Evolutionary conservation across 1,140 invertebrate genomes (phyloP), one percentile per base, ranked within the genome.

Genomic region (Akabosia matsudoensis): DNA sequence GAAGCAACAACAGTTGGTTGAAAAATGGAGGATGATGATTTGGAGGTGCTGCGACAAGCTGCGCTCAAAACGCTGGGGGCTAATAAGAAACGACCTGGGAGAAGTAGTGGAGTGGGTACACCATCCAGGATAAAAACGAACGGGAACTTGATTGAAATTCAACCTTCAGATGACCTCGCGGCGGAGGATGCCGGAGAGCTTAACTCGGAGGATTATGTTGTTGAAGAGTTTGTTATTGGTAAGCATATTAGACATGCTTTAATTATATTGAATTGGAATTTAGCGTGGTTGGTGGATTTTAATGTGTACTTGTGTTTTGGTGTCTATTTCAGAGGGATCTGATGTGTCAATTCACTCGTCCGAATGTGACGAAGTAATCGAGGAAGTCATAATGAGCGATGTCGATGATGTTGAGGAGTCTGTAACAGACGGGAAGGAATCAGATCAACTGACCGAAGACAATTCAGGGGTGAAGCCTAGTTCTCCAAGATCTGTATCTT

Each of bases 1-100:
- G n/a, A n/a, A n/a, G n/a, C n/a, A n/a, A n/a, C n/a, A n/a, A n/a
- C n/a, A n/a, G n/a, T n/a, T n/a, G 37, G 37, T 45, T 45, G 37
- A 45, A 45, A 61, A n/a, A 61, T 61, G 28, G 74, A 74, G 10
- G 74, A 74, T 16, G 74, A 74, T 26, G 74, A 74, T 64, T 45
- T 74, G 56, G 74, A 74, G 26, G 28, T 74, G 31, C 56, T 74
- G 33, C 33, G 74, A n/a, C 74, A 74, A 18, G 74, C 74, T 1
- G 74, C 74, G 24, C 56, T 74, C 1, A 64, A 33, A 2, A 33
- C 74, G 16, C 64, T 74, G 2, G 64, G 54, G 30, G 67, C 24
- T 4, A 74, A 74, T n/a, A 67, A 30, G 22, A 67, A 30, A 14
- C 22, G 61, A 10, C 61, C 2, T 2, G 31, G 30, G 61, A 30